Evolutionary conservation across 2,888 invertebrate species (phyloP).

Genomic region (Spicauda simplicius): DNA sequence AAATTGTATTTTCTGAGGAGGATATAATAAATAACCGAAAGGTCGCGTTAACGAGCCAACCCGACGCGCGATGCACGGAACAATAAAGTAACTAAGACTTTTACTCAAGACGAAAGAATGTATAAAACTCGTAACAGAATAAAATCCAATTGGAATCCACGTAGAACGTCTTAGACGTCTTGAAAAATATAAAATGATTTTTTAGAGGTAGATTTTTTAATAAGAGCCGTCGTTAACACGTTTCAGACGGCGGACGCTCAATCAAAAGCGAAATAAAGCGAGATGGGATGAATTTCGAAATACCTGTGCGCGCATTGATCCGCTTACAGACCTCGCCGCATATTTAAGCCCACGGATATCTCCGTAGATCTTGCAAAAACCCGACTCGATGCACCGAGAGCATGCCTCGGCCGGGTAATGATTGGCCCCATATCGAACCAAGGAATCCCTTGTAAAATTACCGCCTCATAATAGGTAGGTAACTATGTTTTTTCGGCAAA

Average conservation of each 20-base stretch:
- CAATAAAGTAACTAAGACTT: conserved; percentile 75
- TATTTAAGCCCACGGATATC: conserved; percentile 71
- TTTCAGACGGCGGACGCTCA: conserved; percentile 40
- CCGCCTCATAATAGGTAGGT: conserved; percentile 75
- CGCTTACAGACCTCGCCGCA: conserved; percentile 60
- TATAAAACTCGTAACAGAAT: conserved; percentile 48
- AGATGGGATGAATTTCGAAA: conserved; percentile 56
- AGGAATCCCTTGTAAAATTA: conserved; percentile 80
- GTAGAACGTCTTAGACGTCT: conserved; percentile 45
- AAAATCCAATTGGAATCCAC: conserved; percentile 48
- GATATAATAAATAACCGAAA: conserved; percentile 82
- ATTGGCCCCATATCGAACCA: conserved; percentile 78
- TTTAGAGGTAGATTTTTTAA: conserved; percentile 42
- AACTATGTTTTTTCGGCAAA: conserved; percentile 77
- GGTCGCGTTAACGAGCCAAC: conserved; percentile 81
- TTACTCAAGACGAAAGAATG: conserved; percentile 67
- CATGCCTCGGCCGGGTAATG: conserved; percentile 66
- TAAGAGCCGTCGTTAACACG: conserved; percentile 44
- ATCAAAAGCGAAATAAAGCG: conserved; percentile 46
- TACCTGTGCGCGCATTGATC: conserved; percentile 64
- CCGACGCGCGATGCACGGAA: conserved; percentile 71
- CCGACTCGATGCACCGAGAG: conserved; percentile 60
- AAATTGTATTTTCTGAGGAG: conserved; percentile 81
- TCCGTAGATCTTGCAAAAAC: conserved; percentile 72
- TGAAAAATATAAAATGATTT: conserved; percentile 42